Conservation (phyloP, 2,888 invertebrate genomes). For the Torymus tubicola region DNA sequence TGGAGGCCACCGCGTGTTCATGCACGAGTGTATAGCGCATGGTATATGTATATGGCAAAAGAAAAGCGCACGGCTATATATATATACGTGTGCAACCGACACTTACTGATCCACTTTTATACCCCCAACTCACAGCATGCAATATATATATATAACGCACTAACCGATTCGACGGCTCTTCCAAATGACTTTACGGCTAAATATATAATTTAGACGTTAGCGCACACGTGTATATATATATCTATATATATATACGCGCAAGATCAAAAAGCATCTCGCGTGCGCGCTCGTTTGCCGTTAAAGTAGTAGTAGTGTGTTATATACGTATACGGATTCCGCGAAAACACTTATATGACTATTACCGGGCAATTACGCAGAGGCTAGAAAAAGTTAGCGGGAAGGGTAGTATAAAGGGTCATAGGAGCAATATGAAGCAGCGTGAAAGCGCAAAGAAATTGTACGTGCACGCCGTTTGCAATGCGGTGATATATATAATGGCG, state of each 20-base stretch:
- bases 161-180: slow-evolving; percentile 38
- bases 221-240: neutral
- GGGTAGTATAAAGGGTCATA: too few relatives aligned
- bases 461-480: neutral
- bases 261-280: slow-evolving; percentile 28
- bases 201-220: slow-evolving; percentile 55
- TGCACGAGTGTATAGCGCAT: too few relatives aligned
- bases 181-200: slow-evolving; percentile 46
- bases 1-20: too few relatives aligned
- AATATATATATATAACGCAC: slow-evolving; percentile 33
- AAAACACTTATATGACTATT: slow-evolving; percentile 44
- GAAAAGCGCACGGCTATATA: slow-evolving; percentile 37
- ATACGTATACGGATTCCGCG: slow-evolving; percentile 14
- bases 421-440: too few relatives aligned
- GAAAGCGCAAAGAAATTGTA: neutral
- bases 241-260: neutral
- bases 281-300: slow-evolving; percentile 24
- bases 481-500: too few relatives aligned
- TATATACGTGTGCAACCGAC: slow-evolving; percentile 10
- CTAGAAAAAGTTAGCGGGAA: neutral
- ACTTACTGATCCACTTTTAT: slow-evolving; percentile 50
- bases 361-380: slow-evolving; percentile 17
- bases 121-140: slow-evolving; percentile 41
- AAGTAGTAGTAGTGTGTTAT: too few relatives aligned
- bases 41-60: slow-evolving; percentile 16